These are phyloP conservation scores for Gephyroberyx darwinii DNA, from an alignment of 2,797 vertebrate species.

Conservation along the genomic window DNA sequence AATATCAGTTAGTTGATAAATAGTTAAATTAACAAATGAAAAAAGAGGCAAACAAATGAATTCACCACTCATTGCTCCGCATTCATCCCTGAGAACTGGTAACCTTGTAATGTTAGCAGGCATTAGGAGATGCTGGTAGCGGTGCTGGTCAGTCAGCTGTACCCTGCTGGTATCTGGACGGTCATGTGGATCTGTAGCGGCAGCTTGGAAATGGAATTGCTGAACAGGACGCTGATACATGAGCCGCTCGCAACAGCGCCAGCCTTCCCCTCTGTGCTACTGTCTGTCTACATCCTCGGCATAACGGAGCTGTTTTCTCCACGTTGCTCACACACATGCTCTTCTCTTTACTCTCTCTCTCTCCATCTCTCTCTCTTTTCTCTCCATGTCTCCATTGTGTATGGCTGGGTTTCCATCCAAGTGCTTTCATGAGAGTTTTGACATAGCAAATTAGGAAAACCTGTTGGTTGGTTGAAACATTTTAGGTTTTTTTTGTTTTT, in stretches of 20 bases:
- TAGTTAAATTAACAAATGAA: no score
- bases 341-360: slow-evolving; percentile 34
- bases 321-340: slow-evolving; percentile 3
- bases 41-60: no score
- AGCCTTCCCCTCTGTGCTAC: slow-evolving; percentile 31
- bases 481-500: no score
- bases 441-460: not conserved
- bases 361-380: slow-evolving; percentile 18
- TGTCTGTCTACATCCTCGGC: slow-evolving; percentile 37
- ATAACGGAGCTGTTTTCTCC: slow-evolving; percentile 17
- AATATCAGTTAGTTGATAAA: no score
- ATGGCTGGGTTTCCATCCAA: slow-evolving; percentile 62
- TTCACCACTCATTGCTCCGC: no score
- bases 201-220: not conserved
- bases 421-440: not conserved
- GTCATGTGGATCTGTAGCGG: slow-evolving; percentile 4
- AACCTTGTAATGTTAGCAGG: no score
- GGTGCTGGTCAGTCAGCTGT: not conserved
- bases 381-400: slow-evolving; percentile 43
- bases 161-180: not conserved
- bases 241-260: slow-evolving; percentile 21
- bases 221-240: not conserved
- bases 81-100: no score
- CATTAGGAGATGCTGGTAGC: no score
- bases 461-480: no score